Evolutionary conservation across 92 coral and sea anemone species (phyloP).

Genomic region (Plumapathes pennacea): DNA sequence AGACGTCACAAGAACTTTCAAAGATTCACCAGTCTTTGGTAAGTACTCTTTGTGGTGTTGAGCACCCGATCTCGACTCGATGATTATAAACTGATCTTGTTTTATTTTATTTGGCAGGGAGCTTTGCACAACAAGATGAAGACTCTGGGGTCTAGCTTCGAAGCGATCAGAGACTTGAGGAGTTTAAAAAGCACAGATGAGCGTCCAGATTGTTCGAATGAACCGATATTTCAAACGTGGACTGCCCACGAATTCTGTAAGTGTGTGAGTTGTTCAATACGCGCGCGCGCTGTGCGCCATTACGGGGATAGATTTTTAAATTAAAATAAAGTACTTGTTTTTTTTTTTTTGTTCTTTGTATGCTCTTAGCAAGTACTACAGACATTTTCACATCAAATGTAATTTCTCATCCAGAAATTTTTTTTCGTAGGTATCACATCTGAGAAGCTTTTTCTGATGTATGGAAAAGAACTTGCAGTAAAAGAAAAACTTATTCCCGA

Average conservation of each 20-base stretch:
- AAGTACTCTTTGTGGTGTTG: too few relatives aligned
- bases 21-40: slow-evolving; percentile 41
- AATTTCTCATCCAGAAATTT: too few relatives aligned
- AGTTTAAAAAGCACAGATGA: slow-evolving; percentile 39
- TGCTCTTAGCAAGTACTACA: not conserved
- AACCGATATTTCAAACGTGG: slow-evolving; percentile 75
- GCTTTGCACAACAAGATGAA: slow-evolving; percentile 69
- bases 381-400: not conserved
- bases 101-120: slow-evolving; percentile 40
- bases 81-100: too few relatives aligned
- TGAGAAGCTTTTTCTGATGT: slow-evolving; percentile 62
- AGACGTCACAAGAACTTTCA: slow-evolving; percentile 76
- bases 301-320: not conserved
- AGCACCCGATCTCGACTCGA: too few relatives aligned
- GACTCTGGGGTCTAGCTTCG: slow-evolving; percentile 63
- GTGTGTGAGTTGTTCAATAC: slow-evolving; percentile 9
- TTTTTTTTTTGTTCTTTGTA: not conserved
- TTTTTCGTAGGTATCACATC: slow-evolving; percentile 59
- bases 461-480: slow-evolving; percentile 64
- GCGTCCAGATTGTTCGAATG: slow-evolving; percentile 3
- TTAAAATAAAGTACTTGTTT: not conserved
- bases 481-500: slow-evolving; percentile 77
- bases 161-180: slow-evolving; percentile 66
- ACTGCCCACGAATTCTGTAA: slow-evolving; percentile 70
- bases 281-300: not conserved